These are phyloP conservation scores for Zaprionus obscuricornis DNA, from an alignment of 2,888 invertebrate species.

Conservation along the genomic window DNA sequence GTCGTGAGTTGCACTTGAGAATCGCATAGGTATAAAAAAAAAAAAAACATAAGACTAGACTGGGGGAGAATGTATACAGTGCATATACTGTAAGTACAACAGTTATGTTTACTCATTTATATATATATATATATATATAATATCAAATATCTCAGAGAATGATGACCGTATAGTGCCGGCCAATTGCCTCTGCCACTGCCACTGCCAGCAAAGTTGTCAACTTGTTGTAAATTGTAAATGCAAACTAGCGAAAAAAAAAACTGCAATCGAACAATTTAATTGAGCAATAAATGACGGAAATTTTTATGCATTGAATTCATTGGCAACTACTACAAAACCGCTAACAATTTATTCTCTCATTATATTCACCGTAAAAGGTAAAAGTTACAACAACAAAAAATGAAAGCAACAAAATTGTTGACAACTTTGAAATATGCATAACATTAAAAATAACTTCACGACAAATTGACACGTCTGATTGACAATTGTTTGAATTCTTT, in stretches of 20 bases:
- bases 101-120: too few species aligned
- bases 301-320: constrained; percentile 29
- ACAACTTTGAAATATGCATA: constrained; percentile 46
- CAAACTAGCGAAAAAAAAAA: too few species aligned
- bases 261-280: constrained; percentile 62
- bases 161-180: too few species aligned
- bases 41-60: constrained; percentile 46
- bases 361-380: constrained; percentile 31
- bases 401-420: constrained; percentile 25
- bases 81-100: too few species aligned
- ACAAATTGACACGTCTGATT: constrained; percentile 47
- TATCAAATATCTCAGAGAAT: too few species aligned
- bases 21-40: too few species aligned
- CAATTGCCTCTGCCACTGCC: constrained; percentile 36
- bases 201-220: neutral
- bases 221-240: constrained; percentile 53
- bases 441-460: constrained; percentile 54
- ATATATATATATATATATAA: too few species aligned
- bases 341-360: constrained; percentile 22
- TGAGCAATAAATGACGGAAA: constrained; percentile 75
- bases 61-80: too few species aligned
- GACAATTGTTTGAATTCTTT: neutral
- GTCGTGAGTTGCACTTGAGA: constrained; percentile 46
- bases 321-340: constrained; percentile 11
- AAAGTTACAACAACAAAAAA: constrained; percentile 17